Base-by-base conservation (phyloP, 2,888 invertebrate species). In the Drosophila cognata region DNA sequence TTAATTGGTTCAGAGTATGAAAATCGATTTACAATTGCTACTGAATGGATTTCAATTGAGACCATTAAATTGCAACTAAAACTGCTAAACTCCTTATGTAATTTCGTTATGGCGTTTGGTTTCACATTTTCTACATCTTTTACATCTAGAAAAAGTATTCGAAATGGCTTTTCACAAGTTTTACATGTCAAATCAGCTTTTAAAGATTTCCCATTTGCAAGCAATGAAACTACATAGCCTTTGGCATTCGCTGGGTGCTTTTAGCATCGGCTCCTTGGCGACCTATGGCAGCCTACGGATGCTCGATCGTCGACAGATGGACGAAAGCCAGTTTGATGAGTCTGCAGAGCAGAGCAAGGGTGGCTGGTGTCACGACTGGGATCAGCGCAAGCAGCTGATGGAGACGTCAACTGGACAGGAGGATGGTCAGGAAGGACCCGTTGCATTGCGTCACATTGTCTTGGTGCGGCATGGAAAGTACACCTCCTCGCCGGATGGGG, bases 401-500 rank as follows among this genome's bases (percentile, higher is more conserved):
- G 50, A 16, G 7, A 57, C 53, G n/a, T 29, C 72, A 2, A 10
- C 25, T 1, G 94, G 96, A 0, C 95, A 95, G 76, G 96, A 96
- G 7, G 88, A 91, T 6, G 71, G 74, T 0, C 91, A 86, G 0
- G 91, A 93, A 0, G 94, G 93, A 95, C 94, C 94, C 43, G 94
- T 93, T 87, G 92, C 91, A 0, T 79, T 88, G n/a, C 88, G 99
- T 21, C 97, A 99, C 92, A 93, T 99, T 68, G 95, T 99, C 79
- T 94, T 99, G 36, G 96, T 99, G 71, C 94, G 99, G 46, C 99
- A 99, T 93, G 99, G 99, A 0, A 99, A 99, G 92, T 99, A 99
- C 92, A 95, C 97, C 84, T 92, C 96, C 53, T 94, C 95, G 43
- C 94, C 94, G 2, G 98, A 98, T 89, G 93, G 94, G 18, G 96